Evolutionary conservation across 2,797 vertebrate species (phyloP).

Genomic region (Sebastes aleutianus): DNA sequence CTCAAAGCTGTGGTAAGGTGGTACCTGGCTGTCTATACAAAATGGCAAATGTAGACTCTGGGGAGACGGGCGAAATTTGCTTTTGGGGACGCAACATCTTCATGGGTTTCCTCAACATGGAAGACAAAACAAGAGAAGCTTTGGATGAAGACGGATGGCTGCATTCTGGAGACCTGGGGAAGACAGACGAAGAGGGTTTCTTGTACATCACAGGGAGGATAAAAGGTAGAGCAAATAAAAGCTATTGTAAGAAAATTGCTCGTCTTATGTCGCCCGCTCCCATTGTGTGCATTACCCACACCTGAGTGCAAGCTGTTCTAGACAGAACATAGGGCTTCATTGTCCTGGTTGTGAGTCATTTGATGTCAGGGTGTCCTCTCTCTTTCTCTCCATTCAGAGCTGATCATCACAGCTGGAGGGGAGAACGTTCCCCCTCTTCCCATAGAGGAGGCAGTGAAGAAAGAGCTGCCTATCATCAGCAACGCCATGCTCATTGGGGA

Average conservation of each 20-base stretch:
- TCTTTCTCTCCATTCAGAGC: constrained; percentile 71
- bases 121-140: constrained; percentile 85
- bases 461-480: constrained; percentile 85
- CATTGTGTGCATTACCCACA: not conserved
- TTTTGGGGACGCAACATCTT: constrained; percentile 91
- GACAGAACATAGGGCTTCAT: not conserved
- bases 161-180: constrained; percentile 87
- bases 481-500: constrained; percentile 88
- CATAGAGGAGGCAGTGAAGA: constrained; percentile 88
- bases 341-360: not conserved
- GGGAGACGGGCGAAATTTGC: constrained; percentile 87
- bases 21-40: constrained; percentile 87
- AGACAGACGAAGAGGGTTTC: constrained; percentile 85
- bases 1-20: constrained; percentile 85
- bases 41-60: constrained; percentile 78
- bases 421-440: constrained; percentile 87
- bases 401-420: constrained; percentile 90
- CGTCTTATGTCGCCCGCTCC: not conserved
- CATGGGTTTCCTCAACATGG: constrained; percentile 92
- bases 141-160: constrained; percentile 89
- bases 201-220: constrained; percentile 89
- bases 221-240: constrained; percentile 80
- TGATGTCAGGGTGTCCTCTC: constrained; percentile 35
- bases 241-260: not conserved
- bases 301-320: not conserved